Evolutionary conservation across 2,113 vertebrate species (phyloP), one percentile per base, ranked within the genome.

Genomic region (Campylomormyrus tamandua): DNA sequence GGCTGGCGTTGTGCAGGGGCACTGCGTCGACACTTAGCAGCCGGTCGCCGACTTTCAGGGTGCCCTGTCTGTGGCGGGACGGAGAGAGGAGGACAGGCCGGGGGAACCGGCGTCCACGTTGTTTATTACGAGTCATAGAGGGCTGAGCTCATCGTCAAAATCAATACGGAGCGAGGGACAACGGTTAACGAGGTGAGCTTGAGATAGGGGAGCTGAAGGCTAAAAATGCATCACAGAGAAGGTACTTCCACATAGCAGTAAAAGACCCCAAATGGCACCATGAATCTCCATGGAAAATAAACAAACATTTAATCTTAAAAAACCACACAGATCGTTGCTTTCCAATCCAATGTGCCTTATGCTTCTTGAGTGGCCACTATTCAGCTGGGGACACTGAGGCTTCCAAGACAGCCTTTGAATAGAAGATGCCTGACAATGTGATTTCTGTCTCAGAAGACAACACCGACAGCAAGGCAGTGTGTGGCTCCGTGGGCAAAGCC

Each of bases 21-120:
- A 98, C 96, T 4, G 98, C 98, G 1, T 99, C 98, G 27, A 99
- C 95, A 0, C 97, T 97, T 87, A 99, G 95, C 53, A 99, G 95
- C 85, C 98, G 96, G 92, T 99, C 98, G 0, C 98, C 97, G 0
- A 95, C 95, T 93, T 98, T 97, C 93, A 99, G 93, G 1, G 98
- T 99, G 0, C 98, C 97, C 93, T 99, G 98, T 93, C 98, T 99
- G 91, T 0, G 87, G 56, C 90, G 52, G 83, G 39, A 90, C 5
- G 88, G 27, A 21, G 46, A 50, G 27, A n/a, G 2, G 19, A 52
- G 35, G 42, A 19, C 7, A 35, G 13, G 15, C 8, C 1, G 17
- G 1, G 1, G 15, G 27, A 15, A 56, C 3, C 5, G 49, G 1
- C 6, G 1, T 87, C 27, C 46, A 27, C 4, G n/a, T 70, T 87